Conservation (phyloP, 2,888 invertebrate genomes). For the Anticlea derivata region DNA sequence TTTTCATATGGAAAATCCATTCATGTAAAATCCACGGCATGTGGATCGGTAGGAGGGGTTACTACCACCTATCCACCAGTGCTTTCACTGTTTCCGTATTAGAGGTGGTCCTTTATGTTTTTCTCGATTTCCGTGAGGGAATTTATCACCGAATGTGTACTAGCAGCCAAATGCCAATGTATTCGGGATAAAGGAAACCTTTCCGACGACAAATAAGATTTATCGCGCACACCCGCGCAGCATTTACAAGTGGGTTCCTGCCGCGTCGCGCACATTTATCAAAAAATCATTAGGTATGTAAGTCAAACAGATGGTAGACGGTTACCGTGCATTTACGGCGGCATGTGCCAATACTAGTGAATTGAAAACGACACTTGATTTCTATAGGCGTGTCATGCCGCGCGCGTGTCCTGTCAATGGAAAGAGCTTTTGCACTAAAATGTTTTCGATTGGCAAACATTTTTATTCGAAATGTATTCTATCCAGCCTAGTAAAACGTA, state of each 20-base stretch:
- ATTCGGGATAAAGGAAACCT: constrained; percentile 43
- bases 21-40: no score
- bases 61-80: no score
- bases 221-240: constrained; percentile 39
- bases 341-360: constrained; percentile 12
- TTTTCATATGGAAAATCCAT: no score
- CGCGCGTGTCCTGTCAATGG: constrained; percentile 10
- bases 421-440: constrained; percentile 22
- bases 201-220: constrained; percentile 47
- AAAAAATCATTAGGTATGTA: constrained; percentile 48
- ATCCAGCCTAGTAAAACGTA: not conserved
- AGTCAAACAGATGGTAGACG: constrained; percentile 29
- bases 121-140: constrained; percentile 41
- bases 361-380: constrained; percentile 22
- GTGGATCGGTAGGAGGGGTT: no score
- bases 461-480: constrained; percentile 2
- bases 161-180: constrained; percentile 43
- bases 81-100: constrained; percentile 32
- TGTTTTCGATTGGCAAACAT: constrained; percentile 15
- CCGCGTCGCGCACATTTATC: constrained; percentile 44
- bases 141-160: constrained; percentile 58
- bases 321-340: constrained; percentile 23
- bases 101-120: constrained; percentile 53
- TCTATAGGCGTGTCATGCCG: constrained; percentile 12
- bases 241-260: constrained; percentile 46